Base-by-base conservation (phyloP, 2,113 vertebrate species). In the Clinocottus analis region DNA sequence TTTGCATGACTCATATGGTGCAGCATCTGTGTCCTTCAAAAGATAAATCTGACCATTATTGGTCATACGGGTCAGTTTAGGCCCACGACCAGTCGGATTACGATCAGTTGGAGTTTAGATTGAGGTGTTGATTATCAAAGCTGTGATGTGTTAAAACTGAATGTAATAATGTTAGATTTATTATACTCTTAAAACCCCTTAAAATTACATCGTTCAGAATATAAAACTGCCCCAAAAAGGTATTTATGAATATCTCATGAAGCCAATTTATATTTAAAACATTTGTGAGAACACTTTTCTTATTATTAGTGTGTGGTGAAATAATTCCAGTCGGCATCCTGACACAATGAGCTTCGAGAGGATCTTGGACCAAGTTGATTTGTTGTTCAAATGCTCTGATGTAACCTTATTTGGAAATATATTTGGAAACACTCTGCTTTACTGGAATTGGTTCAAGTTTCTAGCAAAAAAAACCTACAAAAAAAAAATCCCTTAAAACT, bases 1-100 rank as follows among this genome's bases (percentile, higher is more conserved):
- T 88, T 85, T 73, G 70, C 39, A 81, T 88, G 85, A 88, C 55
- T 89, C 90, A 92, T 74, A 77, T 39, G 59, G 37, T 77, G 77
- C 56, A 79, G 90, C 90, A 91, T 91, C 91, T 91, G 91, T 80
- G 79, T 77, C 62, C 69, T 23, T 33, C 51, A 60, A 5, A 5
- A 73, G 31, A 74, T n/a, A 82, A 82, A 81, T 84, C 85, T 75
- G 83, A 80, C 72, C 59, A 78, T 81, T 82, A 79, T 64, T 65
- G 70, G 58, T 82, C 72, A 81, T 25, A 59, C 72, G 70, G 71
- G 47, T 56, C 45, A 65, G 79, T 16, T 85, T 83, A 83, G 45
- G 39, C 29, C 55, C 8, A 58, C 62, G n/a, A 4, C 11, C 37
- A 17, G 43, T 75, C 27, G 33, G 41, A 83, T 31, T 21, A 45